Evolutionary conservation across 2,888 invertebrate species (phyloP), one percentile per base, ranked within the genome.

Genomic region (Eulithis prunata): DNA sequence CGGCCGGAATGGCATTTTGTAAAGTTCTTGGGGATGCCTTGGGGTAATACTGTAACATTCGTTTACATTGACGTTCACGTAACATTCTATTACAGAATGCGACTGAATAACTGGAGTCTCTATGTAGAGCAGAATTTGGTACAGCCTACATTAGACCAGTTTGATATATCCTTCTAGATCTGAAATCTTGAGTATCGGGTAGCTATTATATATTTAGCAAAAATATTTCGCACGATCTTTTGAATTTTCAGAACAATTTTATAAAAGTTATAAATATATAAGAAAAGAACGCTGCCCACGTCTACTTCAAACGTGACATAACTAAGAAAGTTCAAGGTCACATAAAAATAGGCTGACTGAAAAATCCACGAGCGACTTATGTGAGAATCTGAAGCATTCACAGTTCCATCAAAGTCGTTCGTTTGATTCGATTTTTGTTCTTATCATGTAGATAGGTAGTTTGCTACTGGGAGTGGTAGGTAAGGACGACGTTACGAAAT

Each of bases 321-420:
- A 46, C 60, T 57, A 38, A 54, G 57, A 47, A 64, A 64, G 60
- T 65, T 71, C 67, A 68, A 62, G 69, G 71, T 61, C 57, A 59
- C 13, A 43, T 55, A 57, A 56, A 68, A 71, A 68, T 68, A 68
- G 64, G 51, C 57, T 49, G 57, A 12, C 32, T 47, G 41, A 61
- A 46, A 41, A 59, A 58, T 57, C 47, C 53, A 62, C 46, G 38
- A 46, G 38, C 52, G 54, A 56, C 52, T 46, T 61, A 54, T 62
- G 38, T 51, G 28, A 45, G 51, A 59, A 21, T 55, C 36, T 51
- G 51, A 36, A 45, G 51, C 32, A 51, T 46, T 57, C 3, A 12
- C 11, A 13, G 57, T 36, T 57, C 21, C 21, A 21, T 21, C 28
- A 41, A 47, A 38, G 32, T 43, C 45, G 11, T 47, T 32, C 47